Percentiles rank a stretch among this genome's conserved stretches.
Evolutionary conservation across 2,888 invertebrate genomes (phyloP).

Genomic region (Onthophagus sagittarius): DNA sequence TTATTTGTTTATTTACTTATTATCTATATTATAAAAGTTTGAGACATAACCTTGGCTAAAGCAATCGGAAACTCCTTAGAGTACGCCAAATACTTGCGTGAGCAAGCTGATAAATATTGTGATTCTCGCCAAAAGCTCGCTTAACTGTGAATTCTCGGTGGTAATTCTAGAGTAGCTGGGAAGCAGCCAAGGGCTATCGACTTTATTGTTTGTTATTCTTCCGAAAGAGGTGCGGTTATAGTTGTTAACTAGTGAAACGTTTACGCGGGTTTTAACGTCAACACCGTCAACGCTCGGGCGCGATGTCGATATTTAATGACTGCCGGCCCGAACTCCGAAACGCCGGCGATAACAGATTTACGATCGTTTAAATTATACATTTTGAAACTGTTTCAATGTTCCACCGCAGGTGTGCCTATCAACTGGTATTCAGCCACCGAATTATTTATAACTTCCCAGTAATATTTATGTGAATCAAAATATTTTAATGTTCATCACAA

Average conservation of each 20-base stretch:
- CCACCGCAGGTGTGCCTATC: not conserved
- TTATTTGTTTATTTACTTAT: too few relatives aligned
- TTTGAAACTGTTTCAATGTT: not conserved
- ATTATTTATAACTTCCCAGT: not conserved
- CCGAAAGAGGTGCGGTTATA: not conserved
- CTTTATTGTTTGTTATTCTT: slow-evolving; percentile 23
- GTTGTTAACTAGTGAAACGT: not conserved
- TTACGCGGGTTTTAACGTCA: not conserved
- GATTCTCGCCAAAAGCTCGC: slow-evolving; percentile 16
- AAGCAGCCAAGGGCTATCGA: slow-evolving; percentile 26
- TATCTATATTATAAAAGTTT: not conserved
- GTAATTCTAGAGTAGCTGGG: slow-evolving; percentile 28
- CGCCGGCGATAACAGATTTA: not conserved
- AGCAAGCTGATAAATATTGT: not conserved
- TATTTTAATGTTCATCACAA: not conserved
- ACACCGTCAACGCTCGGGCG: not conserved
- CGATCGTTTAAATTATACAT: not conserved
- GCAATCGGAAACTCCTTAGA: not conserved
- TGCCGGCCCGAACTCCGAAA: not conserved
- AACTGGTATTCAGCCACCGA: not conserved
- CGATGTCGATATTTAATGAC: not conserved
- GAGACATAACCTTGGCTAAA: not conserved
- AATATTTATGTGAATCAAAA: not conserved
- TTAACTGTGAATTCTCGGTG: slow-evolving; percentile 15
- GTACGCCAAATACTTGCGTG: not conserved